Conservation (phyloP, 2,797 vertebrate species). For the Gallinago nigripennis region DNA sequence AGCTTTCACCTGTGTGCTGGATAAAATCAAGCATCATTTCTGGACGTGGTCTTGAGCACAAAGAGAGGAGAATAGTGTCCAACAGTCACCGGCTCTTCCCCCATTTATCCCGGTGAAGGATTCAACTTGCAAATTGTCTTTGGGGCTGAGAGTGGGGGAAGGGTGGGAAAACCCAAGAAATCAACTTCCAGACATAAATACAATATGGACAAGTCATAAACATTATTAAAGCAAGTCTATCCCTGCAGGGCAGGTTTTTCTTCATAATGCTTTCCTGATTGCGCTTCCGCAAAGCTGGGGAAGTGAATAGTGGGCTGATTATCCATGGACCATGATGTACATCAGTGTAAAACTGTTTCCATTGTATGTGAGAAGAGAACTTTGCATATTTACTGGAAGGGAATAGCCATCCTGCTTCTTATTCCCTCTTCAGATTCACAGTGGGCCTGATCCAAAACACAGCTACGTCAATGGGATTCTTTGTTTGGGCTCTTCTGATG, state of each 20-base stretch:
- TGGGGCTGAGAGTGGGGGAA: not conserved
- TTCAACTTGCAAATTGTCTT: not conserved
- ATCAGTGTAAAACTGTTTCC: conserved; percentile 72
- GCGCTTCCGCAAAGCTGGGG: conserved; percentile 72
- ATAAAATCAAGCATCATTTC: not conserved
- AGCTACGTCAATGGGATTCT: not conserved
- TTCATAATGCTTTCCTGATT: conserved; percentile 78
- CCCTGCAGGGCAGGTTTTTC: conserved; percentile 75
- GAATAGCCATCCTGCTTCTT: conserved; percentile 40
- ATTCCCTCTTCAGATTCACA: not conserved
- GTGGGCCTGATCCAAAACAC: not conserved
- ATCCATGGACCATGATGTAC: conserved; percentile 73
- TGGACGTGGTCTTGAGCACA: not conserved
- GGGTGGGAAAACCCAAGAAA: conserved; percentile 46
- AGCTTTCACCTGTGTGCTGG: conserved; percentile 6
- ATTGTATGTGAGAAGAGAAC: conserved; percentile 72
- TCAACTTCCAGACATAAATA: conserved; percentile 64
- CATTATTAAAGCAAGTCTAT: conserved; percentile 71
- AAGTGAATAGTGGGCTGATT: conserved; percentile 79
- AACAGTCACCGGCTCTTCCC: not conserved
- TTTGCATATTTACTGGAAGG: conserved; percentile 74
- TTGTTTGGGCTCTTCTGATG: not conserved
- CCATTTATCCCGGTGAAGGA: not conserved
- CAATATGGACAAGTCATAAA: conserved; percentile 71
- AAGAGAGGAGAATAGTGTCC: not conserved